Evolutionary conservation across 2,888 invertebrate species (phyloP), one percentile per base, ranked within the genome.

Genomic region (Incurvaria masculella): DNA sequence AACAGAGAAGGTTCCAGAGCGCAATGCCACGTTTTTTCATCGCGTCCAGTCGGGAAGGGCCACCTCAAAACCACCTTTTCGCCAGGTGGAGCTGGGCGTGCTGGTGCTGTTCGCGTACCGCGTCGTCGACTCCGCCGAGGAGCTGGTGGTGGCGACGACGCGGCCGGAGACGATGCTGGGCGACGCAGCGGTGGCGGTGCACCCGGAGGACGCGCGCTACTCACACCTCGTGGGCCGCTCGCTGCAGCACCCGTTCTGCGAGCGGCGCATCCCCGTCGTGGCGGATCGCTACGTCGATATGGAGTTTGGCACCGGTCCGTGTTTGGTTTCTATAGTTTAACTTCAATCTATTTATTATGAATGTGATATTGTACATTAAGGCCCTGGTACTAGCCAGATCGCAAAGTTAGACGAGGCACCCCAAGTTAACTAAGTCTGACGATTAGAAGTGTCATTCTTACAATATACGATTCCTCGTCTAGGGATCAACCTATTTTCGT

Each of bases 121-220:
- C 64, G 76, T 90, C 2, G 85, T 88, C 52, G 83, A 83, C 42
- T 73, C 79, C 0, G 81, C 82, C 21, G 94, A 94, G 44, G 94
- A 93, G 71, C 80, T 97, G 39, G 80, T 94, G 47, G 97, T 99
- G 21, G 96, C 98, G 1, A 99, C 99, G 1, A 99, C 99, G 0
- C 88, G 99, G 60, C 87, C 97, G 21, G 99, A 99, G 79, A 99
- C 99, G 1, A 97, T 99, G 94, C 74, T 99, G 11, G 93, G 98
- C 1, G 99, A 99, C 68, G 91, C 94, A 0, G 99, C 96, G 1
- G 89, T 99, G 1, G 98, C 98, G n/a, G 97, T 99, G 0, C 91
- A 99, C 74, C 98, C 99, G 0, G 81, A 89, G 2, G 97, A 99
- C 62, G 66, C 72, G 3, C 84, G 98, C 58, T 99, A 97, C 65